A percentile compares a stretch with the other conserved stretches of the same genome.
Evolutionary conservation across 2,113 vertebrate species (phyloP).

Genomic region (Shinisaurus crocodilurus): DNA sequence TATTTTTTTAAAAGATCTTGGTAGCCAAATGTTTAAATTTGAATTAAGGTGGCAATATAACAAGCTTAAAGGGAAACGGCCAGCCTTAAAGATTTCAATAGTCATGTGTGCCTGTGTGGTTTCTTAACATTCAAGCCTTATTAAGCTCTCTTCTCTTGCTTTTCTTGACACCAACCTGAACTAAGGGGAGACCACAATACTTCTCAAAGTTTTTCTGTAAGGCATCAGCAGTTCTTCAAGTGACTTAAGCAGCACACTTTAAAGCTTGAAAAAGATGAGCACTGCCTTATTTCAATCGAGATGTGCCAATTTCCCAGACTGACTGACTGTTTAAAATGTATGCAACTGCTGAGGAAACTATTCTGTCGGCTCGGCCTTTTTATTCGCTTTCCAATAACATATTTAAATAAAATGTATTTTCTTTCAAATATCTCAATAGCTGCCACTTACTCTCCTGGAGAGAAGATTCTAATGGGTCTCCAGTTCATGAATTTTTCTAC

Average conservation of each 20-base stretch:
- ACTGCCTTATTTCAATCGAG: slow-evolving; percentile 39
- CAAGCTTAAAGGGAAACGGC: neutral
- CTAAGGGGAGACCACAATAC: slow-evolving; percentile 14
- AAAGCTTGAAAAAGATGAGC: slow-evolving; percentile 49
- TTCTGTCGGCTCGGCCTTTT: slow-evolving; percentile 38
- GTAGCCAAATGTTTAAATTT: neutral
- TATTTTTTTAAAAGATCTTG: neutral
- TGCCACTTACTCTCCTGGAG: slow-evolving; percentile 21
- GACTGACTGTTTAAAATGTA: slow-evolving; percentile 30
- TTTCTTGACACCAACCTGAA: neutral
- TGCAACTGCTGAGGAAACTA: slow-evolving; percentile 34
- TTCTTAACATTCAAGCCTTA: neutral
- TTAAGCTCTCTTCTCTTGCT: neutral
- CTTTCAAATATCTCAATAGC: slow-evolving; percentile 15
- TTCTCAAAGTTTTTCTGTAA: slow-evolving; percentile 39
- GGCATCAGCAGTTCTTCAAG: slow-evolving; percentile 35
- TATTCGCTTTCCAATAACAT: slow-evolving; percentile 34
- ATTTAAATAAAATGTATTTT: slow-evolving; percentile 53
- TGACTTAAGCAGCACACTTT: slow-evolving; percentile 53
- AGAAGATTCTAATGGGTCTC: slow-evolving; percentile 34
- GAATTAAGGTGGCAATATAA: neutral
- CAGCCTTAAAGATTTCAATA: neutral
- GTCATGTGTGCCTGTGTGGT: neutral
- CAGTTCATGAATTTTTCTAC: slow-evolving; percentile 13
- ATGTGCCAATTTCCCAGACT: slow-evolving; percentile 44